Conservation (phyloP, 2,797 vertebrate genomes). For the Sebastes glaucus region DNA sequence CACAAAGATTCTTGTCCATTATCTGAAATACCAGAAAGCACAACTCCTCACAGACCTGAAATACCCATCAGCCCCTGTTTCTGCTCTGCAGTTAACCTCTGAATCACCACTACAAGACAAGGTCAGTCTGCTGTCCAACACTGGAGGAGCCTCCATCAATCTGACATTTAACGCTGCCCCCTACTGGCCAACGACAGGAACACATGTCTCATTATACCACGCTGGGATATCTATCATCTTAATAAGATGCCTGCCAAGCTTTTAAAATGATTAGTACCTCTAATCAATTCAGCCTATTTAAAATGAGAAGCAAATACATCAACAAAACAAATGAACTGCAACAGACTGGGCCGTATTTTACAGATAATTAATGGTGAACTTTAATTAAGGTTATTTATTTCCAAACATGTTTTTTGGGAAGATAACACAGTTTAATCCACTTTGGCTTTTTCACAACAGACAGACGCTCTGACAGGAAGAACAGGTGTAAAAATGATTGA, state of each 20-base stretch:
- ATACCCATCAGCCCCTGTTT: not conserved
- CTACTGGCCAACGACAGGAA: slow-evolving; percentile 38
- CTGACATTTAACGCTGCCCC: slow-evolving; percentile 14
- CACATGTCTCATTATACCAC: not conserved
- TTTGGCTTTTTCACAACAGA: not conserved
- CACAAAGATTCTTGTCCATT: not conserved
- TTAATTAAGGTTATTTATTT: not conserved
- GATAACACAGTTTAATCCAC: not conserved
- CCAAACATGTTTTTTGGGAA: not conserved
- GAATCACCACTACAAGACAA: not conserved
- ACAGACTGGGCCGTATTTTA: not conserved
- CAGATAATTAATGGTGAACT: not conserved
- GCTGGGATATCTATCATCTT: not conserved
- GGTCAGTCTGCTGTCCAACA: not conserved
- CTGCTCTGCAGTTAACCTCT: not conserved
- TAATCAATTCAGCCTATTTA: not conserved
- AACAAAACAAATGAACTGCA: not conserved
- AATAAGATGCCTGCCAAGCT: not conserved
- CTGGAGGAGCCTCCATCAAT: not conserved
- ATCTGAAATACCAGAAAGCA: not conserved
- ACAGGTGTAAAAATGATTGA: slow-evolving; percentile 39
- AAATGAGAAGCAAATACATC: not conserved
- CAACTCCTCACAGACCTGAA: not conserved
- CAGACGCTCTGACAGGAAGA: not conserved
- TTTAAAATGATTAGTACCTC: not conserved